Evolutionary conservation across 2,797 vertebrate species (phyloP), one percentile per base, ranked within the genome.

Genomic region (Chloroceryle amazona): DNA sequence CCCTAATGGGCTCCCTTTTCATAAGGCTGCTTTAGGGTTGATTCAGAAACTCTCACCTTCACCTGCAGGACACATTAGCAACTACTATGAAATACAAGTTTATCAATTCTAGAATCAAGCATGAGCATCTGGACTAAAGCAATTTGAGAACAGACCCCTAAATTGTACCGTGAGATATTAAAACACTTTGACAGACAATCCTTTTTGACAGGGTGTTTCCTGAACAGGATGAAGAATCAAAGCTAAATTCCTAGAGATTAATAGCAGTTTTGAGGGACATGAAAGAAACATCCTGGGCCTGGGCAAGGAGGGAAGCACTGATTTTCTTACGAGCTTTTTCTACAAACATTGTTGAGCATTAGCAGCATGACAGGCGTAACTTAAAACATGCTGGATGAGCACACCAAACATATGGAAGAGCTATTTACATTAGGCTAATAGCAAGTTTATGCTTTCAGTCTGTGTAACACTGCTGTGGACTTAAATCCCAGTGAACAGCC

Each of bases 151-250:
- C 9, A 4, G 20, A 60, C 5, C 16, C 35, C 73, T 79, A 76
- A 93, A 58, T 19, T n/a, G 6, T 58, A 54, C 35, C 28, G 4
- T 22, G 28, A 93, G 73, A 82, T 51, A 78, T 9, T 9, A 75
- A 70, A 91, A 46, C 51, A 75, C n/a, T 91, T 66, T 6, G 28
- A 63, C 25, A 37, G 26, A 79, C 26, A 82, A 44, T 60, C 22
- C 7, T 74, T 93, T 93, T 37, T 80, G 66, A 72, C 47, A 80
- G 17, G 33, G n/a, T 63, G 61, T 95, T 94, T 93, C 66, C 85
- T 73, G 63, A 79, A 41, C 6, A 60, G 44, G 33, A 51, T 1
- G 6, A 90, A 55, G 61, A 68, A 87, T 84, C 46, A 11, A 25
- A 72, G 60, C 72, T 89, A 42, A 91, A 90, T 86, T 91, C 62